These are phyloP conservation scores for Caenorhabditis tropicalis DNA, from an alignment of 1,140 invertebrate species.

Conservation along the genomic window DNA sequence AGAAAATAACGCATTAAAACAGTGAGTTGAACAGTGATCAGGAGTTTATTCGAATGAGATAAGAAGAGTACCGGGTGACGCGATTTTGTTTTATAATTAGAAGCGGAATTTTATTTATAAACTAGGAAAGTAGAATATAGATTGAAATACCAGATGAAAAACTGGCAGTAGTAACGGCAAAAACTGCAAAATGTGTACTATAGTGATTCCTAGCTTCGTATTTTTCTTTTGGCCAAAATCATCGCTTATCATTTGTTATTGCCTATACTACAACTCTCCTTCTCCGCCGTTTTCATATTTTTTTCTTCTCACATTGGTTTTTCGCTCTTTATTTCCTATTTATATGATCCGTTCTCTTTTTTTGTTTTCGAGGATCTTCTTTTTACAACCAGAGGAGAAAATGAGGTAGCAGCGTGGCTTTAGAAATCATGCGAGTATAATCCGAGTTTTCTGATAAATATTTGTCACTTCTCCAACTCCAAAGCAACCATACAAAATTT, in stretches of 20 bases:
- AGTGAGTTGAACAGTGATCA: neutral
- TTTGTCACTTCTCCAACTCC: neutral
- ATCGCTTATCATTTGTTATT: neutral
- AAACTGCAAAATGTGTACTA: constrained; percentile 15
- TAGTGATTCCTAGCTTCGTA: neutral
- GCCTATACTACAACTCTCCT: neutral
- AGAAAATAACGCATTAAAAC: neutral
- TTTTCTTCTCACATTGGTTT: neutral
- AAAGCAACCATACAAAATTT: constrained; percentile 5
- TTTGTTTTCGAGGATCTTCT: neutral
- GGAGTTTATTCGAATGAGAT: neutral
- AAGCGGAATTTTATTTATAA: neutral
- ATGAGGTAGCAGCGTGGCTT: neutral
- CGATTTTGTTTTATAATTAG: neutral
- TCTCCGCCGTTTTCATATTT: neutral
- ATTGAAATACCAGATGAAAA: neutral
- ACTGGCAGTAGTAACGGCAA: neutral
- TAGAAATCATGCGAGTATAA: neutral
- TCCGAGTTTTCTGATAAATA: constrained; percentile 20
- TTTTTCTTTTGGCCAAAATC: neutral
- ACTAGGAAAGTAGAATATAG: too few relatives aligned
- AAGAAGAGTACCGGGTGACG: neutral
- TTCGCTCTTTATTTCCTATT: neutral
- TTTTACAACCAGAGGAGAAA: neutral
- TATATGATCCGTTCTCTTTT: neutral